Evolutionary conservation across 1,140 invertebrate species (phyloP).

Genomic region (Sycobia sp.): DNA sequence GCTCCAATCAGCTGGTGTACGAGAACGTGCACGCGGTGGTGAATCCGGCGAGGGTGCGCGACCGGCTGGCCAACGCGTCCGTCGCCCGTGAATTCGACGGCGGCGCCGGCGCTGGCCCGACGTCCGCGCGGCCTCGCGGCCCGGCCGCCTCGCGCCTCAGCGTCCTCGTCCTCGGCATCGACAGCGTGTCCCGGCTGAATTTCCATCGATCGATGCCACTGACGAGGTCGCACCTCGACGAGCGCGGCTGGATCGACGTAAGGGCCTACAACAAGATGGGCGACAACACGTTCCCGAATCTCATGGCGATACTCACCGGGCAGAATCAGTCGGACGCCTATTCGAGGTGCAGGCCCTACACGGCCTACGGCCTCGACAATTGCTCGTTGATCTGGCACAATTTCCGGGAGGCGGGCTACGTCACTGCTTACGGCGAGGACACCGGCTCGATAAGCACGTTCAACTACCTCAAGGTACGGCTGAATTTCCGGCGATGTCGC

Average conservation of each 20-base stretch:
- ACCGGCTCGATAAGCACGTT: slow-evolving; percentile 76
- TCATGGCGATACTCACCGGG: slow-evolving; percentile 78
- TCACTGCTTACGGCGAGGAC: slow-evolving; percentile 83
- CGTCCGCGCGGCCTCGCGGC: no score
- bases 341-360: slow-evolving; percentile 61
- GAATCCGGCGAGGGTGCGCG: slow-evolving; percentile 49
- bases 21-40: slow-evolving; percentile 62
- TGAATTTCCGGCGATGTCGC: no score
- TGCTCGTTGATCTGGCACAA: slow-evolving; percentile 83
- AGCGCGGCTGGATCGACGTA: slow-evolving; percentile 64
- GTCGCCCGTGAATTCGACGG: neutral
- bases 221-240: slow-evolving; percentile 69
- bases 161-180: slow-evolving; percentile 79
- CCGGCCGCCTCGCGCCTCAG: slow-evolving; percentile 58
- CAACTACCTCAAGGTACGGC: slow-evolving; percentile 71
- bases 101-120: neutral
- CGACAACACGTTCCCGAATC: slow-evolving; percentile 83
- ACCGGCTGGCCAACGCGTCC: slow-evolving; percentile 39
- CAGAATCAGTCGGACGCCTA: slow-evolving; percentile 60
- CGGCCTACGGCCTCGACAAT: slow-evolving; percentile 59
- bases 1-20: slow-evolving; percentile 48
- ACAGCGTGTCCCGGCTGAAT: slow-evolving; percentile 81
- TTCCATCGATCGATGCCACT: slow-evolving; percentile 77
- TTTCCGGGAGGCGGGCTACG: slow-evolving; percentile 73
- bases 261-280: slow-evolving; percentile 73